phyloP scores from a whole-genome alignment of 2,888 invertebrate species.

The Hirtodrosophila duncani region DNA sequence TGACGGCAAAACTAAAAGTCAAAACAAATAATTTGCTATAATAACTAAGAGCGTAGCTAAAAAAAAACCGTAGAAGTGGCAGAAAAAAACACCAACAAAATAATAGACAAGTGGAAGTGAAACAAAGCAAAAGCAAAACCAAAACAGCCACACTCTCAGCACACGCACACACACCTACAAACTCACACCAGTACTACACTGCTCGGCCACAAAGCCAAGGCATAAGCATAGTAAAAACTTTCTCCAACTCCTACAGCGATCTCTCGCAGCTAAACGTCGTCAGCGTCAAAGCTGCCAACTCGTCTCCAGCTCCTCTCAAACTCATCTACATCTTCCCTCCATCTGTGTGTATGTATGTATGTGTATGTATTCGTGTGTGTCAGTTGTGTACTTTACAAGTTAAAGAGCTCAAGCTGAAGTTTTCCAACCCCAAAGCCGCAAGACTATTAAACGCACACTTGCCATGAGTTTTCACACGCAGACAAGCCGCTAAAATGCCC shows the following conservation, averaged over 20 bases:
- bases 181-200: conserved; percentile 24
- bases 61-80: conserved; percentile 18
- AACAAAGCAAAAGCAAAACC: conserved; percentile 50
- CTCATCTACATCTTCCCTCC: conserved; percentile 20
- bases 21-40: conserved; percentile 71
- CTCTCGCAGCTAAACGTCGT: conserved; percentile 49
- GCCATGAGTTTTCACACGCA: conserved; percentile 60
- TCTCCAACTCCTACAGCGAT: conserved; percentile 45
- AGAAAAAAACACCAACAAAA: conserved; percentile 15
- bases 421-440: conserved; percentile 42
- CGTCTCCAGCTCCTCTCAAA: conserved; percentile 32
- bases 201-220: conserved; percentile 41
- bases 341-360: conserved; percentile 22
- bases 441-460: conserved; percentile 67
- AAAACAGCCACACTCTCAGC: conserved; percentile 17
- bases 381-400: conserved; percentile 55
- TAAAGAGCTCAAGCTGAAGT: conserved; percentile 48
- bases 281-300: too few species aligned
- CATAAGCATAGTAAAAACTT: conserved; percentile 49
- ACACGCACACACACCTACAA: conserved; percentile 14
- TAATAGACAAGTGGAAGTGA: conserved; percentile 62
- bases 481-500: conserved; percentile 41
- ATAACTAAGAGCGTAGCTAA: conserved; percentile 63
- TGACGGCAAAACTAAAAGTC: conserved; percentile 59
- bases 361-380: conserved; percentile 3